Conservation (phyloP, 2,113 vertebrate species). For the Amblyornis subalaris region DNA sequence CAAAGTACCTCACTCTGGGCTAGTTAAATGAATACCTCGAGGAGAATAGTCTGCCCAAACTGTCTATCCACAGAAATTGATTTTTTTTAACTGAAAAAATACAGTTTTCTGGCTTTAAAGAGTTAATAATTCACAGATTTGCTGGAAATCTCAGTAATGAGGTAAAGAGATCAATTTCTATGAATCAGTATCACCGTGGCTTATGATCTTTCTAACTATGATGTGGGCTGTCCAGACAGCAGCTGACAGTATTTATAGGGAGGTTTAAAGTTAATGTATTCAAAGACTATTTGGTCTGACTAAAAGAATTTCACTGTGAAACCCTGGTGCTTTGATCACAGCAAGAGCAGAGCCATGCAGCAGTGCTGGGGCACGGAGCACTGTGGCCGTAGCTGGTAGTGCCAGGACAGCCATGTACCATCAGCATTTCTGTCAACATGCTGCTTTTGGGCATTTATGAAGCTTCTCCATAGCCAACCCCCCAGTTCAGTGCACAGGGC, state of each 20-base stretch:
- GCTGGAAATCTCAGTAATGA: background rate
- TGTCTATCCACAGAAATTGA: background rate
- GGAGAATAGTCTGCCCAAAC: background rate
- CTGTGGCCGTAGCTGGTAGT: rapidly evolving
- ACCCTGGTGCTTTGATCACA: background rate
- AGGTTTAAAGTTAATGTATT: constrained; percentile 2
- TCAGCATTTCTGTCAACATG: background rate
- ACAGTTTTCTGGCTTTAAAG: background rate
- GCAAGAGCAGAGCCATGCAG: background rate
- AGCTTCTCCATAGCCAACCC: background rate
- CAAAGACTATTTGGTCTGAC: background rate
- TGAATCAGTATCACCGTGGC: background rate
- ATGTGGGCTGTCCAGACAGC: background rate
- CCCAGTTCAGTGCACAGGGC: background rate
- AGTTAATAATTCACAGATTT: background rate
- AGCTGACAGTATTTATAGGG: background rate
- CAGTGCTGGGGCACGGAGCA: rapidly evolving
- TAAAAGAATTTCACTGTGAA: background rate
- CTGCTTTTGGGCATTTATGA: background rate
- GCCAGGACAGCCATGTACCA: background rate
- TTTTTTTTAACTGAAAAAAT: background rate
- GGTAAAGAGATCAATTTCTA: background rate
- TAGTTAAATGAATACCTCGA: background rate
- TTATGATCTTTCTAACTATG: background rate
- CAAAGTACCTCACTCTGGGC: background rate